Percentiles rank a stretch among this genome's conserved stretches.
Evolutionary conservation across 2,797 vertebrate species (phyloP).

Genomic region (Synanceia verrucosa): DNA sequence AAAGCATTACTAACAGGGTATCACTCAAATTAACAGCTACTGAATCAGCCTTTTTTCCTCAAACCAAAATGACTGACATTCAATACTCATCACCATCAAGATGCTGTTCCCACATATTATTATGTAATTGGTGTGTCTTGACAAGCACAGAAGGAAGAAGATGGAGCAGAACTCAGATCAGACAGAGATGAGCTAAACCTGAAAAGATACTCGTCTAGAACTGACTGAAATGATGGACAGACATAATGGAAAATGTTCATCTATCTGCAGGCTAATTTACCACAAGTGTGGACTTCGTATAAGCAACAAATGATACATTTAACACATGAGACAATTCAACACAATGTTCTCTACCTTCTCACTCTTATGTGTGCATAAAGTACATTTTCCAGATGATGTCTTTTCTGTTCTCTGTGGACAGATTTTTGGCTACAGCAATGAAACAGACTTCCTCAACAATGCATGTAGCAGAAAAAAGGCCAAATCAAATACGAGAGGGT

Average conservation of each 20-base stretch:
- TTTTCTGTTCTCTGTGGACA: neutral
- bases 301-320: neutral
- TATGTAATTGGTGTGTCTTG: slow-evolving; percentile 20
- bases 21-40: slow-evolving; percentile 4
- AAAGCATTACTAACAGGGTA: neutral
- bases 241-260: neutral
- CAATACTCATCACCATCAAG: neutral
- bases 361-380: neutral
- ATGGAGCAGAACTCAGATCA: neutral
- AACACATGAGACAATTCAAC: neutral
- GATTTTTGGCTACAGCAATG: neutral
- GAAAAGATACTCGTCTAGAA: neutral
- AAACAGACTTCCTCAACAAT: slow-evolving; percentile 1
- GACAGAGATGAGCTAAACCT: neutral
- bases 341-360: neutral
- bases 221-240: slow-evolving; percentile 3
- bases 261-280: neutral
- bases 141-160: slow-evolving; percentile 18
- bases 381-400: neutral
- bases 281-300: neutral
- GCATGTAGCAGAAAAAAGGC: neutral
- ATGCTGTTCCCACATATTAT: neutral
- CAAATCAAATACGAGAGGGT: slow-evolving; percentile 12
- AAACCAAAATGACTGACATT: neutral
- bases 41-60: slow-evolving; percentile 4